Percentiles rank a stretch among this genome's conserved stretches.
Conservation (phyloP, 2,888 invertebrate species). For the Antheraea assamensis region DNA sequence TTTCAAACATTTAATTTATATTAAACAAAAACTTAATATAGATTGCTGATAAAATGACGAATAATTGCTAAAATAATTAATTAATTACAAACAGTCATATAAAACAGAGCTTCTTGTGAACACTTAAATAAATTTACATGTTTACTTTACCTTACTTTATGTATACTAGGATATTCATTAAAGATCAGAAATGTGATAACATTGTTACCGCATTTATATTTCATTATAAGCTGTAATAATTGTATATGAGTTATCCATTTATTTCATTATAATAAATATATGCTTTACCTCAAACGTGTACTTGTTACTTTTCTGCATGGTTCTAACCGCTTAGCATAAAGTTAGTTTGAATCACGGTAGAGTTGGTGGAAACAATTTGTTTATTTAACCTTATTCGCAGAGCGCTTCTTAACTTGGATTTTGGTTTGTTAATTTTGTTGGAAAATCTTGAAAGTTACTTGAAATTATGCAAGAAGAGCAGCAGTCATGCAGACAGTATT, state of each 20-base stretch:
- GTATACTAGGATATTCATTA: neutral
- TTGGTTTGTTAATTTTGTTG: constrained; percentile 18
- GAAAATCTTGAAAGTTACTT: constrained; percentile 13
- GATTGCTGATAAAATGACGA: too few species aligned
- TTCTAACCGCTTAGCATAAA: constrained; percentile 17
- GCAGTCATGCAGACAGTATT: neutral
- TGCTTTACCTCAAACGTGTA: too few species aligned
- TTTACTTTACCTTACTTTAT: neutral
- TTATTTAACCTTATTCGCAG: constrained; percentile 21
- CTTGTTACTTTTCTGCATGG: constrained; percentile 1
- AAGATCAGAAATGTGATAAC: neutral
- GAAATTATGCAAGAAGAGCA: neutral
- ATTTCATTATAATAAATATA: neutral
- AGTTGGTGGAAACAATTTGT: constrained; percentile 17
- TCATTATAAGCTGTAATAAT: neutral
- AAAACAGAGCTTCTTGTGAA: neutral
- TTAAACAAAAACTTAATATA: too few species aligned
- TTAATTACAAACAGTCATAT: neutral
- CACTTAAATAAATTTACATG: neutral
- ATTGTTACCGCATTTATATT: neutral
- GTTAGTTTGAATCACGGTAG: constrained; percentile 16
- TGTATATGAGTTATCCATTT: neutral
- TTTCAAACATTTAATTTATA: too few species aligned
- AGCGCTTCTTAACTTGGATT: constrained; percentile 13
- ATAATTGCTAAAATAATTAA: too few species aligned